These are phyloP conservation scores for Hoplodrina blanda DNA, from an alignment of 2,888 invertebrate genomes.

Conservation along the genomic window DNA sequence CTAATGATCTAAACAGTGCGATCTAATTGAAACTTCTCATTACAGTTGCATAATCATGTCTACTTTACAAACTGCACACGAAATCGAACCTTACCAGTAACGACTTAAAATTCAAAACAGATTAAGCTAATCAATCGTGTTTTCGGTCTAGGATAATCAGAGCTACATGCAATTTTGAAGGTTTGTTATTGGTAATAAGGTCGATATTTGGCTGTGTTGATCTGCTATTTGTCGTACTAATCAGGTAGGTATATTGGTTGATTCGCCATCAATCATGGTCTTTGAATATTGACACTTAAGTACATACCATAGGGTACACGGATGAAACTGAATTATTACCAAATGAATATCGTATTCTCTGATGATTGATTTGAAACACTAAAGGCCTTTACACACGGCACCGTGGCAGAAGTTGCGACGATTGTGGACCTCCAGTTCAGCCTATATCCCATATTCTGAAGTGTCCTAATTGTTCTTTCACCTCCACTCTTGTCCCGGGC, in stretches of 20 bases:
- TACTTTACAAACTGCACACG: constrained; percentile 4
- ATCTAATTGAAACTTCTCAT: constrained; percentile 52
- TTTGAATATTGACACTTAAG: constrained; percentile 41
- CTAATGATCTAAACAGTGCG: constrained; percentile 46
- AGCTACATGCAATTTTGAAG: neutral
- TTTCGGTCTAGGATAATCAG: constrained; percentile 2
- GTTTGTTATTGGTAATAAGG: neutral
- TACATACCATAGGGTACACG: neutral
- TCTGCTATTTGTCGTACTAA: neutral
- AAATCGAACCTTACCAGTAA: neutral
- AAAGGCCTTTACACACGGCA: neutral
- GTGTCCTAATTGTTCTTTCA: too few relatives aligned
- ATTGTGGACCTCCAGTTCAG: too few relatives aligned
- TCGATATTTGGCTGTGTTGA: constrained; percentile 1
- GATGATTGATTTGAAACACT: constrained; percentile 10
- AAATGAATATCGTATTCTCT: neutral
- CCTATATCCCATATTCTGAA: too few relatives aligned
- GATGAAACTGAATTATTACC: constrained; percentile 18
- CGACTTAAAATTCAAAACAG: neutral
- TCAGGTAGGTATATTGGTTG: constrained; percentile 22
- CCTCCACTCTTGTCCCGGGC: too few relatives aligned
- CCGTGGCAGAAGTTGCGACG: too few relatives aligned
- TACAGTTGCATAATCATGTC: constrained; percentile 27
- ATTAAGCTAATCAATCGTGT: neutral
- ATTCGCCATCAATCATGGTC: constrained; percentile 50